Base-by-base conservation (phyloP, 2,888 invertebrate species). In the Sinohyriopsis cumingii region DNA sequence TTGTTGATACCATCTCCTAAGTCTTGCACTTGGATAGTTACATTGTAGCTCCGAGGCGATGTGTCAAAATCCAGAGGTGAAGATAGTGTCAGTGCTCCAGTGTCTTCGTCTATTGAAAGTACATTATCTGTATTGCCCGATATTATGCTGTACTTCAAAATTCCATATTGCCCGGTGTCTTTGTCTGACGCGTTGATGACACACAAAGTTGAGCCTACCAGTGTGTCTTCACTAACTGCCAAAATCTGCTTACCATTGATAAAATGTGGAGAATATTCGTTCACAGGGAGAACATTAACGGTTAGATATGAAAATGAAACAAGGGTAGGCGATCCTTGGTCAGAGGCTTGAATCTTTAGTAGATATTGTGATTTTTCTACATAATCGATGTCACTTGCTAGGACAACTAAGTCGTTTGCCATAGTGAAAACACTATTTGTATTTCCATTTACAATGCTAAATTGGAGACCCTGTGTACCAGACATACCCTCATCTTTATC, bases 41-140 rank as follows among this genome's bases (percentile, higher is more conserved):
- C 67, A 20, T 55, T 73, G 71, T 80, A 84, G 3, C 59, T 55
- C 28, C 55, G 69, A 15, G 75, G 71, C 6, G 68, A 33, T 15
- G 75, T 77, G 66, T 88, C 87, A 59, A 79, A 84, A 72, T 88
- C 87, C 24, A 88, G 76, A 1, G 63, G 33, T 19, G 78, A 77
- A 59, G 77, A 73, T 5, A 84, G 80, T 9, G 80, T 72, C 6
- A 87, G 69, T 28, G 79, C 73, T 12, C 87, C 86, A 45, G 76
- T 77, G 59, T 63, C 75, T 5, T 75, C 59, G 59, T 79, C 77
- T 12, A 84, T 69, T 22, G 70, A 65, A 65, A 82, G 82, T 3
- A 77, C 77, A 45, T 68, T 68, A 25, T 65, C 69, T 18, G 72
- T 68, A n/a, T 69, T 70, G 7, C 73, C 75, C 54, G 64, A 63